Conservation (phyloP, 2,113 vertebrate species). For the Atractosteus spatula region DNA sequence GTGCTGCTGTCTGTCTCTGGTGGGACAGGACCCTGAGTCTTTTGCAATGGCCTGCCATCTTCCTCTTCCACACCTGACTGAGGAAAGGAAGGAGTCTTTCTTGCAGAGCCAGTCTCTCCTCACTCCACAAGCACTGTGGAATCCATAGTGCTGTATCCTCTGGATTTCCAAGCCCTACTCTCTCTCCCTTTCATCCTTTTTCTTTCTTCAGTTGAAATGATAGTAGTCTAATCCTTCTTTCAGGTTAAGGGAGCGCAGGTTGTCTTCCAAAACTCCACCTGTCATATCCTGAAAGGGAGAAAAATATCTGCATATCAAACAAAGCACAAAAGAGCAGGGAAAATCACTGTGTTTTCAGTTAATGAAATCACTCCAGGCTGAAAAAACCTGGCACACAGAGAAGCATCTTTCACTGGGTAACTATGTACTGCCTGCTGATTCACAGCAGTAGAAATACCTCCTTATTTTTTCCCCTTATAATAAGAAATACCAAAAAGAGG, state of each 20-base stretch:
- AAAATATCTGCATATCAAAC: not conserved
- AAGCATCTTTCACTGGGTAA: too few relatives aligned
- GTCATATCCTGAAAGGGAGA: slow-evolving; percentile 69
- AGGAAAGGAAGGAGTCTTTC: too few relatives aligned
- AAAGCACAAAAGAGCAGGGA: not conserved
- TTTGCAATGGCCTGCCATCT: too few relatives aligned
- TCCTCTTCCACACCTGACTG: too few relatives aligned
- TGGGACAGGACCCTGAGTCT: too few relatives aligned
- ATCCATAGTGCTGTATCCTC: too few relatives aligned
- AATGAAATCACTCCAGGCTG: not conserved
- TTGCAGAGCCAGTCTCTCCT: too few relatives aligned
- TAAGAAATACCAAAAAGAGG: too few relatives aligned
- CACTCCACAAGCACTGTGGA: too few relatives aligned
- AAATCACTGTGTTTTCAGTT: not conserved
- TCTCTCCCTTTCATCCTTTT: slow-evolving; percentile 39
- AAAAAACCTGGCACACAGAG: not conserved
- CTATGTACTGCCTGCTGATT: too few relatives aligned
- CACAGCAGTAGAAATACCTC: not conserved
- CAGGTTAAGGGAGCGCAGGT: slow-evolving; percentile 59
- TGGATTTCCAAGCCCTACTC: too few relatives aligned
- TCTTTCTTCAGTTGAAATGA: slow-evolving; percentile 63
- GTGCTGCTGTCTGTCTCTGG: too few relatives aligned
- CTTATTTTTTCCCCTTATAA: not conserved
- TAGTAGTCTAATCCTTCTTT: slow-evolving; percentile 64
- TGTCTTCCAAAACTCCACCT: slow-evolving; percentile 71